These are phyloP conservation scores for Colletes collaris DNA, from an alignment of 2,888 invertebrate genomes.

Conservation along the genomic window DNA sequence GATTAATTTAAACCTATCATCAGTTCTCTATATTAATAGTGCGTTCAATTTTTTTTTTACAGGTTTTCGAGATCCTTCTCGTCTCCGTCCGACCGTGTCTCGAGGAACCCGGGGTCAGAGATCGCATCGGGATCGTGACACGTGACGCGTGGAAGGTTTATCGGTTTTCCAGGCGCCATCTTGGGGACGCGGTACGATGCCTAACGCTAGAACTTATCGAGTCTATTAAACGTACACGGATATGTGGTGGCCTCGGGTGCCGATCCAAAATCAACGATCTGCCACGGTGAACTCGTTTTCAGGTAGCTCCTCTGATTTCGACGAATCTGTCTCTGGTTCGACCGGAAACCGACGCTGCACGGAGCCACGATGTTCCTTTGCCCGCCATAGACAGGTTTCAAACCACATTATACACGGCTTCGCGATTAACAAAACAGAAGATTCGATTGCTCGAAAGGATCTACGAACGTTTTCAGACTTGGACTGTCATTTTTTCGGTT, in stretches of 20 bases:
- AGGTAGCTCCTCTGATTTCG: slow-evolving; percentile 16
- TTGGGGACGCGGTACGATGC: slow-evolving; percentile 18
- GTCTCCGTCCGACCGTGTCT: slow-evolving; percentile 14
- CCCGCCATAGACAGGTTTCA: no score
- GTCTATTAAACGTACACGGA: slow-evolving; percentile 72
- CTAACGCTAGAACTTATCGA: slow-evolving; percentile 67
- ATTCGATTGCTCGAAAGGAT: slow-evolving; percentile 29
- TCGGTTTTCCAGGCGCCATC: slow-evolving; percentile 12
- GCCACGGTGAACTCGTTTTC: slow-evolving; percentile 25
- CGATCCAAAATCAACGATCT: slow-evolving; percentile 59
- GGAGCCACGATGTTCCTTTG: no score
- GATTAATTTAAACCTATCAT: no score
- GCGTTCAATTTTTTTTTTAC: no score
- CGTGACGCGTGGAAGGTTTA: slow-evolving; percentile 4
- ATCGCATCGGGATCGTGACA: slow-evolving; percentile 20
- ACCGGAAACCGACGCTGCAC: neutral
- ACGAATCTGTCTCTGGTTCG: neutral
- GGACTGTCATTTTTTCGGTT: no score
- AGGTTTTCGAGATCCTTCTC: neutral
- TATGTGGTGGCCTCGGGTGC: slow-evolving; percentile 68
- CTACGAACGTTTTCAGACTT: neutral
- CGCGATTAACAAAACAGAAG: neutral
- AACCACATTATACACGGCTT: neutral
- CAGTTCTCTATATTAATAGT: no score
- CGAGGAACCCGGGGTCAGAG: slow-evolving; percentile 3